Percentiles rank a stretch among this genome's conserved stretches.
Conservation (phyloP, 2,797 vertebrate species). For the Acipenser transmontanus region DNA sequence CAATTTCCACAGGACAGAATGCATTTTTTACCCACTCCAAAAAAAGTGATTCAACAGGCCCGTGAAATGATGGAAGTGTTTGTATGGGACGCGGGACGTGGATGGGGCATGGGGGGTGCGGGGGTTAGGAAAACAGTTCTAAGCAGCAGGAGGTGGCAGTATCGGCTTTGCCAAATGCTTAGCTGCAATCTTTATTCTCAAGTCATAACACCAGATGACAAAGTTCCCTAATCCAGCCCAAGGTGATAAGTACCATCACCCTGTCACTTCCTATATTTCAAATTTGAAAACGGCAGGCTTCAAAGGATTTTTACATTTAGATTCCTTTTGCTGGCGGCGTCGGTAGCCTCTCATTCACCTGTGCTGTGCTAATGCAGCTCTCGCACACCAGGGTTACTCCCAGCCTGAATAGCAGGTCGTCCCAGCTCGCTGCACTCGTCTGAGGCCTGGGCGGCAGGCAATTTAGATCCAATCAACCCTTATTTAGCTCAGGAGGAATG, state of each 20-base stretch:
- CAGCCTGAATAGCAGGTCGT: conserved; percentile 78
- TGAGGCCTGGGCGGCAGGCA: conserved; percentile 75
- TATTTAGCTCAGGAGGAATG: conserved; percentile 85
- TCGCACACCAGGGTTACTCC: conserved; percentile 76
- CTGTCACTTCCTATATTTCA: conserved; percentile 79
- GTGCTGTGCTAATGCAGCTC: conserved; percentile 75
- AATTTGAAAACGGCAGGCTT: conserved; percentile 74
- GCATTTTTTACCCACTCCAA: too few relatives aligned
- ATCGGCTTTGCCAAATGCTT: conserved; percentile 37
- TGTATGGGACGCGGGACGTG: too few relatives aligned
- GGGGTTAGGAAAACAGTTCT: too few relatives aligned
- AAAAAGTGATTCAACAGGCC: too few relatives aligned
- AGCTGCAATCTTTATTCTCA: conserved; percentile 65
- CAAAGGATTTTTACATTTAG: conserved; percentile 79
- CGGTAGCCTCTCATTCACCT: conserved; percentile 71
- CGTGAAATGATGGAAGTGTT: too few relatives aligned
- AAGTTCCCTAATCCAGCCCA: conserved; percentile 76
- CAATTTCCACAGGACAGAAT: too few relatives aligned
- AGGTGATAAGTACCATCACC: conserved; percentile 80
- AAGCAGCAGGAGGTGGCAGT: conserved; percentile 59
- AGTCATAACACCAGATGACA: conserved; percentile 76
- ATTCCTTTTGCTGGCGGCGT: conserved; percentile 76
- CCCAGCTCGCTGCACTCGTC: conserved; percentile 77
- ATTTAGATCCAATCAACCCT: conserved; percentile 83
- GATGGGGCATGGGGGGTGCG: too few relatives aligned